Percentiles rank a stretch among this genome's conserved stretches.
These are phyloP conservation scores for Setipinna tenuifilis DNA, from an alignment of 2,797 vertebrate species.

Conservation along the genomic window DNA sequence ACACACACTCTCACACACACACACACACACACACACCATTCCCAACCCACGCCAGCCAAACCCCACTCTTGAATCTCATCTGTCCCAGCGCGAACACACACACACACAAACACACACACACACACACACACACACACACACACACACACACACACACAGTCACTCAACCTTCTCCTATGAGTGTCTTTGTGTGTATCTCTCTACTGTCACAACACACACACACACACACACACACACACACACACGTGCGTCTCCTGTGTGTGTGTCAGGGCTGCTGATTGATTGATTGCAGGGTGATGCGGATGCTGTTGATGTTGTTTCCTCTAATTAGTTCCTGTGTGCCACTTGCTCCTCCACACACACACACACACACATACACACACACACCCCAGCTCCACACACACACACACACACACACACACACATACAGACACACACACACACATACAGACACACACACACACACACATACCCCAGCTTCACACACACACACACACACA, in stretches of 20 bases:
- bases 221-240: not conserved
- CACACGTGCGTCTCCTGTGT: not conserved
- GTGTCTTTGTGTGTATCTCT: constrained; percentile 25
- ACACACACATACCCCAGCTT: no score
- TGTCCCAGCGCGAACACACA: not conserved
- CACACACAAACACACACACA: not conserved
- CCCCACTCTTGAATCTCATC: no score
- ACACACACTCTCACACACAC: no score
- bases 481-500: no score
- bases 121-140: not conserved
- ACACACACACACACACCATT: no score
- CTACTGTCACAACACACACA: constrained; percentile 32
- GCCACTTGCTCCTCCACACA: constrained; percentile 21
- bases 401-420: not conserved
- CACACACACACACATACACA: not conserved
- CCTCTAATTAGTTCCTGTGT: constrained; percentile 53
- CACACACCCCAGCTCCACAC: not conserved
- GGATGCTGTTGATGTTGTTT: constrained; percentile 41
- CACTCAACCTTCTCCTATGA: not conserved
- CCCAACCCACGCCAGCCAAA: no score
- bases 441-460: not conserved
- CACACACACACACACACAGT: no score
- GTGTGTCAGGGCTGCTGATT: constrained; percentile 40
- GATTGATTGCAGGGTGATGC: constrained; percentile 33
- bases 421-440: not conserved